These are phyloP conservation scores for Tamandua tetradactyla DNA, from an alignment of 2,797 vertebrate genomes.

Conservation along the genomic window DNA sequence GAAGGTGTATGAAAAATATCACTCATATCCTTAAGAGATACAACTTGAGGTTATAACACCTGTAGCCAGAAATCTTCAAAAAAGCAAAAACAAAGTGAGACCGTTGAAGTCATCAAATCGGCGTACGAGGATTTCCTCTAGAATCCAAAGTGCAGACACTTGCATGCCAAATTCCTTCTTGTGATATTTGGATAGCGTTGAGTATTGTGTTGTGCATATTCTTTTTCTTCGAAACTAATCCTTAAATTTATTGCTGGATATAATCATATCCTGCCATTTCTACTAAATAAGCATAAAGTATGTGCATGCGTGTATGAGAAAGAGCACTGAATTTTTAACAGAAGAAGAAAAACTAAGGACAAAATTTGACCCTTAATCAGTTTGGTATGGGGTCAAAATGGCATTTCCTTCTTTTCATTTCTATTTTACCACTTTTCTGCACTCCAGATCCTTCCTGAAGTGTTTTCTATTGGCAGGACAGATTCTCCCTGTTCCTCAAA, in stretches of 20 bases:
- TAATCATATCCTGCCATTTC: not conserved
- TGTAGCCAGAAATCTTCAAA: constrained; percentile 13
- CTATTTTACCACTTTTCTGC: not conserved
- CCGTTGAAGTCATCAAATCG: not conserved
- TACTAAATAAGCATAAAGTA: not conserved
- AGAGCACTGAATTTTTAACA: not conserved
- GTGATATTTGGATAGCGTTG: not conserved
- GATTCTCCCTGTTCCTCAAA: not conserved
- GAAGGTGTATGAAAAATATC: not conserved
- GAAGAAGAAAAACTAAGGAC: not conserved
- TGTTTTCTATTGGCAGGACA: not conserved
- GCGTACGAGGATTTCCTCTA: not conserved
- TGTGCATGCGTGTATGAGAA: not conserved
- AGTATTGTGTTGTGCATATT: not conserved
- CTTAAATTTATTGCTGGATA: not conserved
- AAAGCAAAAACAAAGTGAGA: constrained; percentile 16
- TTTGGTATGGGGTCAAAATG: not conserved
- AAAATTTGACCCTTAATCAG: not conserved
- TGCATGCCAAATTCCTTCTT: not conserved
- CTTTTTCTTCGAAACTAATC: not conserved
- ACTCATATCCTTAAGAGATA: not conserved
- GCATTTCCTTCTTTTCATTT: not conserved
- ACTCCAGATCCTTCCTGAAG: not conserved
- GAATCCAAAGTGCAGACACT: not conserved
- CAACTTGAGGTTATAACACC: not conserved